Evolutionary conservation across 2,888 invertebrate species (phyloP), one percentile per base, ranked within the genome.

Genomic region (Sepiola atlantica): DNA sequence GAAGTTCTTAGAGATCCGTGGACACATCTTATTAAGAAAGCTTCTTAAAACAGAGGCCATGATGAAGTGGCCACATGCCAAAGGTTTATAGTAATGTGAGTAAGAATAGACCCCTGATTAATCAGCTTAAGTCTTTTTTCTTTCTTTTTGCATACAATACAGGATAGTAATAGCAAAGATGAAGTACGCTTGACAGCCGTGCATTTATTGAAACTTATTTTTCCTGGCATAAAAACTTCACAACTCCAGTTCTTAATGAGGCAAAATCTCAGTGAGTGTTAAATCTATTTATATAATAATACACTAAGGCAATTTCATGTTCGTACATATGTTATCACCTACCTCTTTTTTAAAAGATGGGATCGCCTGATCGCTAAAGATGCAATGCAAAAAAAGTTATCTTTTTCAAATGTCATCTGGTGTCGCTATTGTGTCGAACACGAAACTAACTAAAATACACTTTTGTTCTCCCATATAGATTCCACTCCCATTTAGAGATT

Each of bases 11-110:
- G 45, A 45, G 45, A 45, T 45, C 45, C 8, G 45, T 45, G 45
- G 45, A 45, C 45, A 45, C 45, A 45, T 45, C 45, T 45, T 45
- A 45, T n/a, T n/a, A 45, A 45, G 14, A 77, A 32, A 32, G 14
- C 77, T 77, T n/a, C n/a, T 77, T 77, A 77, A 77, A 77, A 77
- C n/a, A 77, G 77, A n/a, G n/a, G 77, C n/a, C 77, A 77, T 32
- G 77, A 77, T 77, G 14, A 32, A n/a, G 77, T 21, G 77, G 77
- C 77, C n/a, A 77, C 16, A 77, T 77, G 77, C n/a, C 77, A 77
- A 1, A n/a, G 77, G 14, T 77, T 77, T 77, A 77, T n/a, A n/a
- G 14, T 77, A 77, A 21, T 45, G 77, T 77, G 77, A n/a, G 28
- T 77, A 77, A 77, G 77, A 77, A 77, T 77, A 77, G n/a, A 18